Conservation (phyloP, 2,113 vertebrate genomes). For the Sus scrofa region DNA sequence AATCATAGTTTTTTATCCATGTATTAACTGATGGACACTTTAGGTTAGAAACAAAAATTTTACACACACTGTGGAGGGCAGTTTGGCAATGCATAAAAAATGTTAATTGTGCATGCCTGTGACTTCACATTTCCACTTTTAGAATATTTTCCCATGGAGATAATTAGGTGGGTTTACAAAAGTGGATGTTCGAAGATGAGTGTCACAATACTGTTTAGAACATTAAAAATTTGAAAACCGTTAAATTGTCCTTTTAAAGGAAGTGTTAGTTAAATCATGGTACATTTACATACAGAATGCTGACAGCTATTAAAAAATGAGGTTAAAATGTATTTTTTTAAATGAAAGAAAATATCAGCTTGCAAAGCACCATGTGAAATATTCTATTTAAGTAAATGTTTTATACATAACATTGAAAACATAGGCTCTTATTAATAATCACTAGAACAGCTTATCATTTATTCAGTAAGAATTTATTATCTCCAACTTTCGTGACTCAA, state of each 20-base stretch:
- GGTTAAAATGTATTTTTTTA: not conserved
- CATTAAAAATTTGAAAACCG: not conserved
- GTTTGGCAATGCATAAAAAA: not conserved
- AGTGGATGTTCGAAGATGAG: not conserved
- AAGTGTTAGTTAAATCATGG: not conserved
- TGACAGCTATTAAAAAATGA: not conserved
- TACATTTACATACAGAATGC: not conserved
- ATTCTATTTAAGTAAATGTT: slow-evolving; percentile 43
- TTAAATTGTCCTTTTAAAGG: not conserved
- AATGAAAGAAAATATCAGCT: slow-evolving; percentile 16
- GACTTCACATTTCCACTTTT: not conserved
- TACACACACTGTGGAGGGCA: not conserved
- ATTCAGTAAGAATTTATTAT: not conserved
- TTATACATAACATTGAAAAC: not conserved
- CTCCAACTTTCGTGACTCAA: not conserved
- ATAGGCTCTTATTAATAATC: not conserved
- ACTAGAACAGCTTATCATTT: not conserved
- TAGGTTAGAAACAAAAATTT: not conserved
- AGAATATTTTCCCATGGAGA: slow-evolving; percentile 20
- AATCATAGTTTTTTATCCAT: not conserved
- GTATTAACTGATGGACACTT: not conserved
- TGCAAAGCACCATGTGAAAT: not conserved
- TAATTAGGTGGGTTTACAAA: not conserved
- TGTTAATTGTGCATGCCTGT: not conserved
- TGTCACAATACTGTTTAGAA: not conserved